Conservation (phyloP, 1,140 invertebrate species). For the Drosophila dunni region DNA sequence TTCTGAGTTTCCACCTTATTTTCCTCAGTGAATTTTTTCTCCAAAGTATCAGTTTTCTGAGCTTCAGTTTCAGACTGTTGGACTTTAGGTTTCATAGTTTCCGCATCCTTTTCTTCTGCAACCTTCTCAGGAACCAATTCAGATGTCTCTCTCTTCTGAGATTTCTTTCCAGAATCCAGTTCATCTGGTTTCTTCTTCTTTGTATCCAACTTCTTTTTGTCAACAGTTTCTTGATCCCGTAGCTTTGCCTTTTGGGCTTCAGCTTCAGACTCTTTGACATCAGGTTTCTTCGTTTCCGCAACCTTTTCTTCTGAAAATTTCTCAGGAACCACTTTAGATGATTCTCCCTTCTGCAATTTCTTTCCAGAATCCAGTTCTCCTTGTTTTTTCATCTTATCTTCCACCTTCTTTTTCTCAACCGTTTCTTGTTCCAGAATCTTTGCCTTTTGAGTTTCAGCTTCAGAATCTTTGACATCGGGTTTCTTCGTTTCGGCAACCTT, state of each 20-base stretch:
- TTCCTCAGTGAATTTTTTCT: background rate
- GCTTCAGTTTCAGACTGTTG: conserved; percentile 19
- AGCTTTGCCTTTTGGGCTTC: conserved; percentile 2
- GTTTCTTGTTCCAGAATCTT: conserved; percentile 6
- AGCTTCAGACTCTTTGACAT: conserved; percentile 14
- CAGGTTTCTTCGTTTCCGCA: background rate
- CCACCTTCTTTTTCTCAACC: conserved; percentile 2
- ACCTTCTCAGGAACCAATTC: conserved; percentile 26
- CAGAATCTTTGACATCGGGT: background rate
- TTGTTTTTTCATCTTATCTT: too few species aligned
- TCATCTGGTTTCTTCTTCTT: conserved; percentile 21
- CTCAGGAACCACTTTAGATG: conserved; percentile 20
- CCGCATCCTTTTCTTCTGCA: conserved; percentile 1
- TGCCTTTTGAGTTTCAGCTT: conserved; percentile 1
- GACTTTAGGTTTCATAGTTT: background rate
- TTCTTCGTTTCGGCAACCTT: background rate
- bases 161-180: conserved; percentile 11
- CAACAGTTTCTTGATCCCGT: background rate
- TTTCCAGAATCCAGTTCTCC: too few species aligned
- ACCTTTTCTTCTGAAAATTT: conserved; percentile 23
- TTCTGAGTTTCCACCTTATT: conserved; percentile 18
- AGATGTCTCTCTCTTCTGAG: conserved; percentile 45
- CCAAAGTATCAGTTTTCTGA: too few species aligned
- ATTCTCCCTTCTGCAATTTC: too few species aligned
- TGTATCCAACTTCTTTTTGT: conserved; percentile 18